Evolutionary conservation across 2,888 invertebrate species (phyloP).

Genomic region (Drosophila emarginata): DNA sequence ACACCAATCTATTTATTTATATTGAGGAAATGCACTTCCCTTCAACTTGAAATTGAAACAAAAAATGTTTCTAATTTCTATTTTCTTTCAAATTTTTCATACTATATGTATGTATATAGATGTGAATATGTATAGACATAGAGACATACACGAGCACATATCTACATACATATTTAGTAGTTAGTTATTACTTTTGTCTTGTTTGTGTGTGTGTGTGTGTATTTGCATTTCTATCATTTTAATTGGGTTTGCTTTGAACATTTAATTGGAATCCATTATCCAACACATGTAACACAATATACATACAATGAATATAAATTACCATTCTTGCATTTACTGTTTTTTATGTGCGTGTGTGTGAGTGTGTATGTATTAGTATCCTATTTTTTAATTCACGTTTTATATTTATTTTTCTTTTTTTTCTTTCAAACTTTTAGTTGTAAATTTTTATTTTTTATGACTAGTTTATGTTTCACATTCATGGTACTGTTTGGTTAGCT

Average conservation of each 20-base stretch:
- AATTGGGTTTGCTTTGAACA: slow-evolving; percentile 67
- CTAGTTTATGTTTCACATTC: slow-evolving; percentile 43
- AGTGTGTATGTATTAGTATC: slow-evolving; percentile 23
- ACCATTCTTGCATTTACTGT: slow-evolving; percentile 30
- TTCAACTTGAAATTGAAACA: slow-evolving; percentile 26
- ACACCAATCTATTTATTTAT: background rate
- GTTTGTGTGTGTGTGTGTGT: slow-evolving; percentile 23
- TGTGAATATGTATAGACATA: slow-evolving; percentile 19
- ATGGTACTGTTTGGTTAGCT: slow-evolving; percentile 32
- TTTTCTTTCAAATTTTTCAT: background rate
- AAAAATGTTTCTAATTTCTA: slow-evolving; percentile 25
- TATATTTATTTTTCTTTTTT: slow-evolving; percentile 31
- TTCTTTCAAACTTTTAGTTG: slow-evolving; percentile 38
- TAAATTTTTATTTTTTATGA: slow-evolving; percentile 16
- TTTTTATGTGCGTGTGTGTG: slow-evolving; percentile 3
- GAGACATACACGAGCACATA: background rate
- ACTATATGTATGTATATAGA: slow-evolving; percentile 40
- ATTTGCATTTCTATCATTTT: slow-evolving; percentile 50
- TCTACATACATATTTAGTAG: background rate
- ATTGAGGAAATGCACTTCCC: slow-evolving; percentile 28
- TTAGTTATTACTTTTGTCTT: slow-evolving; percentile 17
- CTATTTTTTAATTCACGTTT: slow-evolving; percentile 31
- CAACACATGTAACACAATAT: slow-evolving; percentile 46
- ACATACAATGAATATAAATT: slow-evolving; percentile 43
- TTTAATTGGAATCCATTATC: slow-evolving; percentile 62